Evolutionary conservation across 2,888 invertebrate genomes (phyloP), one percentile per base, ranked within the genome.

Genomic region (Euclidia mi): DNA sequence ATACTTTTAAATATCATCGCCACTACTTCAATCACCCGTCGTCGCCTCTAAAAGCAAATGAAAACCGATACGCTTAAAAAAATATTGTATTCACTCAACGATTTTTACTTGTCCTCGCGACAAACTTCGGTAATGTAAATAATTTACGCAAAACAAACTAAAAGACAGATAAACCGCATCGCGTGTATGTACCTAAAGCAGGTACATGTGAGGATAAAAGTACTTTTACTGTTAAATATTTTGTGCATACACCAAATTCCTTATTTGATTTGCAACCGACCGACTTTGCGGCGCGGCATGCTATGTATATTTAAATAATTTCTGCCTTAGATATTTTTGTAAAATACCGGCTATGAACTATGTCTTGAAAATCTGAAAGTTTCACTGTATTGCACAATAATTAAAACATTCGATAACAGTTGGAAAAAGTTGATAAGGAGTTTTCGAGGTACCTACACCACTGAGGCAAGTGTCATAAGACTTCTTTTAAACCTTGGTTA

Each of bases 101-200:
- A 62, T 52, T 66, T 70, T 75, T 64, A 64, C 66, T 61, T 40
- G 56, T 69, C 56, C 42, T 56, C 38, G 59, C 49, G 12, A 71
- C 45, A 45, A 32, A 55, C 44, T 56, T 70, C 34, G 56, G 48
- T 58, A 72, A 62, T 59, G 59, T 61, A 65, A 68, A 73, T 75
- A 75, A 71, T 61, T 69, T 60, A 51, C 43, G 40, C 44, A 68
- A 78, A 65, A 68, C 41, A 53, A 74, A 74, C 45, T 52, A 65
- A 57, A 45, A 40, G 20, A 25, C 20, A 3, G 20, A 25, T 7
- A 25, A 6, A 25, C 20, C 20, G 20, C 20, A 7, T 25, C 20
- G 6, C 20, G 20, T 25, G 20, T 25, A 25, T 25, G 20, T 25
- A 25, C 18, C 6, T 37, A 10, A 15, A 3, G n/a, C 11, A 40